A percentile compares a stretch with the other conserved stretches of the same genome.
Conservation (phyloP, 1,140 invertebrate genomes). For the Diorhabda elongata region DNA sequence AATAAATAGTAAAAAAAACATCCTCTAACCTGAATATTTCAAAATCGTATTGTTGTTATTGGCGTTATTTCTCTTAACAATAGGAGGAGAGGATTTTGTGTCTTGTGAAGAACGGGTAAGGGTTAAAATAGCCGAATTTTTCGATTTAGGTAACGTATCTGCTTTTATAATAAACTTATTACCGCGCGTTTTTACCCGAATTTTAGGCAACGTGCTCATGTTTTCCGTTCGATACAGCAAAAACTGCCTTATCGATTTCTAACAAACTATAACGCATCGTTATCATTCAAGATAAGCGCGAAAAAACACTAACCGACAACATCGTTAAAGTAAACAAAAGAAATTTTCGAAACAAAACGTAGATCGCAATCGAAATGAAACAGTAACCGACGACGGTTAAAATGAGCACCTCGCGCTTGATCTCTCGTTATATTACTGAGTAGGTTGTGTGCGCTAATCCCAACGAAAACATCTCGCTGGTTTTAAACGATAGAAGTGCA, state of each 20-base stretch:
- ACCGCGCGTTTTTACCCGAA: slow-evolving; percentile 40
- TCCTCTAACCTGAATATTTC: slow-evolving; percentile 29
- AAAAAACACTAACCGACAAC: slow-evolving; percentile 3
- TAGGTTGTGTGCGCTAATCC: slow-evolving; percentile 1
- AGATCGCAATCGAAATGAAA: background rate
- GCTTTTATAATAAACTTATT: slow-evolving; percentile 36
- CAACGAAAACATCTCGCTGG: slow-evolving; percentile 8
- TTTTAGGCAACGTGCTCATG: slow-evolving; percentile 40
- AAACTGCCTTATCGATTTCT: slow-evolving; percentile 11
- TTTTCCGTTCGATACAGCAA: background rate
- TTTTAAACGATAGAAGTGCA: slow-evolving; percentile 3
- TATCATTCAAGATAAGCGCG: slow-evolving; percentile 6
- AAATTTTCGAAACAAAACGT: background rate
- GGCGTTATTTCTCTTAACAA: slow-evolving; percentile 2
- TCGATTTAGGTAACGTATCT: slow-evolving; percentile 31
- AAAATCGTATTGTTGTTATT: slow-evolving; percentile 17
- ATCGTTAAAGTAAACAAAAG: slow-evolving; percentile 3
- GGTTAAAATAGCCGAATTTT: slow-evolving; percentile 16
- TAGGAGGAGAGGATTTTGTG: background rate
- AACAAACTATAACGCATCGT: slow-evolving; percentile 12
- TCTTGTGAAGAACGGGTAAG: slow-evolving; percentile 5
- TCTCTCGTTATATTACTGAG: slow-evolving; percentile 11
- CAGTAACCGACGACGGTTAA: background rate
- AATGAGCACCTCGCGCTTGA: background rate
- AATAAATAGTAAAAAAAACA: background rate